Evolutionary conservation across 1,140 invertebrate species (phyloP), one percentile per base, ranked within the genome.

Genomic region (Meloidogyne chitwoodi): DNA sequence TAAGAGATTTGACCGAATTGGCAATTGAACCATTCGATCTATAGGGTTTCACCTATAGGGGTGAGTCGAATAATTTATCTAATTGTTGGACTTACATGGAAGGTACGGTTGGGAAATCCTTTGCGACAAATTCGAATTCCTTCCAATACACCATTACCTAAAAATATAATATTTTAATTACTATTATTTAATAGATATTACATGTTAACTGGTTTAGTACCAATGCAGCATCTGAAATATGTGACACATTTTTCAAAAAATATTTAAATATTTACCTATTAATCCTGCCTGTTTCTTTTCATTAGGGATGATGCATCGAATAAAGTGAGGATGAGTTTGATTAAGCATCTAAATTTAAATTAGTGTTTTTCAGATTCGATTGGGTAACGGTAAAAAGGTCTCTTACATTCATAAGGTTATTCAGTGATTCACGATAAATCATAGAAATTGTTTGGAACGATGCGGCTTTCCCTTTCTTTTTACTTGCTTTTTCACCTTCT

Each of bases 41-140:
- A n/a, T n/a, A n/a, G n/a, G n/a, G n/a, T n/a, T n/a, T n/a, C n/a
- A n/a, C n/a, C n/a, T n/a, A n/a, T n/a, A n/a, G n/a, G n/a, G n/a
- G n/a, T n/a, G n/a, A n/a, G n/a, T n/a, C 5, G 26, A 83, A 71
- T 75, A 77, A 16, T 98, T 93, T 90, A 98, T 98, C 92, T 98
- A 99, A 56, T 48, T 48, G 16, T 3, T 48, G 14, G 3, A 56
- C 90, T 96, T 87, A 95, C 94, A 91, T 99, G 99, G 80, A 95
- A 91, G 93, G 98, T 97, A 90, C 96, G 94, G 70, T 85, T 99
- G 91, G 97, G 97, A 93, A 99, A 99, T 89, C 97, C 97, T 92
- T 99, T 99, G 90, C 97, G 93, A 90, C 97, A 99, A 91, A 99
- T 99, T 95, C 97, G 95, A 91, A 99, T 99, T 91, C 97, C 97